Evolutionary conservation across 2,888 invertebrate genomes (phyloP), one percentile per base, ranked within the genome.

Genomic region (Eilema sororculum): DNA sequence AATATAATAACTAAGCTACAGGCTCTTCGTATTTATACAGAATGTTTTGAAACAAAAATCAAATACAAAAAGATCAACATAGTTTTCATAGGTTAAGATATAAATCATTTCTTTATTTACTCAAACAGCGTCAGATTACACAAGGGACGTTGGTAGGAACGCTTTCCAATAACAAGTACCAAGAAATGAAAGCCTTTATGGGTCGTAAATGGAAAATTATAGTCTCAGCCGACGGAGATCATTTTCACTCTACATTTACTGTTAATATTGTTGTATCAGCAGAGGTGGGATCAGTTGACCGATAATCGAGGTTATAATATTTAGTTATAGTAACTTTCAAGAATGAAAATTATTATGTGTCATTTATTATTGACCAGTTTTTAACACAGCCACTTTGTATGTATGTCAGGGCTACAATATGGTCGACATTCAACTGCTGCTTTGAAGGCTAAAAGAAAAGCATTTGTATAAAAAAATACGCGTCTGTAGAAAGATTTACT

Each of bases 191-290:
- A 89, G 89, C 88, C 86, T 91, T 92, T 91, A 92, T 90, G 85
- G 91, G 81, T 86, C 91, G 89, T 92, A 92, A 92, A 92, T 89
- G 88, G 88, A 89, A 89, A 90, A 89, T 91, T 90, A 92, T 90
- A 85, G 90, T 85, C 81, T 81, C 82, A 76, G 74, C 78, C 82
- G 82, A 82, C 80, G 77, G 73, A 82, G 87, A 87, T 88, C 86
- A 87, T 89, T 89, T 87, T 85, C 85, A 86, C 86, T 81, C 81
- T 85, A 86, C 85, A 79, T 85, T 86, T 83, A 80, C 25, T 46
- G 30, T 30, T 30, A 37, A 66, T 58, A 46, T 30, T 59, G 24
- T 65, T 69, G 52, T 22, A 28, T 46, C 33, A 33, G 58, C 41
- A n/a, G n/a, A n/a, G 22, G 37, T 33, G 13, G 22, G 52, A 41